Base-by-base conservation (phyloP, 2,113 vertebrate genomes). In the Chroicocephalus ridibundus region DNA sequence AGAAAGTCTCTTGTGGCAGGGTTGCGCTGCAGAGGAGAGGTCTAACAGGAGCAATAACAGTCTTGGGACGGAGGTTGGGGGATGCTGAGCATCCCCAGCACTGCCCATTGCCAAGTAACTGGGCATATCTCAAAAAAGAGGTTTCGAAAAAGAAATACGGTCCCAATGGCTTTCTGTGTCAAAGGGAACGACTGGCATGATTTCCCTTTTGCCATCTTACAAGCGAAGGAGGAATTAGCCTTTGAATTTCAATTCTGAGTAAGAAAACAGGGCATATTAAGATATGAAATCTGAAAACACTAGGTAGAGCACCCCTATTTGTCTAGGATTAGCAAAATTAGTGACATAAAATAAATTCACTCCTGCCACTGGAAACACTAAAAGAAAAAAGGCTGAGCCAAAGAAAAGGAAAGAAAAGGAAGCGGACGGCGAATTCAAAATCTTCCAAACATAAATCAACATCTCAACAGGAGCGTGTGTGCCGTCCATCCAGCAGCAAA, bases 391-490 rank as follows among this genome's bases (percentile, higher is more conserved):
- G 62, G 10, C 62, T 46, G 86, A 91, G 65, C 32, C 70, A 77
- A 89, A 49, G 34, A 71, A 71, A 83, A 80, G 6, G 27, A 69
- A 82, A 81, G 47, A 25, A 86, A 84, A 65, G 61, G 52, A 79
- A 93, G 47, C 0, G 16, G 40, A 72, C 8, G 32, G 64, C 3
- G 3, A 84, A 78, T 61, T 78, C 60, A 9, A 54, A 92, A 74
- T 68, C 81, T 83, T 78, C 78, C 77, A 54, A 90, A 93, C 42
- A 44, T 95, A 93, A 96, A 96, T 96, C 93, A 96, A 38, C 70
- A 66, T 60, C 90, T 72, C 88, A 93, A 94, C 55, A 44, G 82
- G 62, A 82, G 82, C 2, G 2, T 22, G 77, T 27, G 62, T n/a
- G 68, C 78, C 70, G 89, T 68, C 93, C 71, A 71, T 71, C 93